Conservation (phyloP, 2,888 invertebrate species). For the Drepana falcataria region DNA sequence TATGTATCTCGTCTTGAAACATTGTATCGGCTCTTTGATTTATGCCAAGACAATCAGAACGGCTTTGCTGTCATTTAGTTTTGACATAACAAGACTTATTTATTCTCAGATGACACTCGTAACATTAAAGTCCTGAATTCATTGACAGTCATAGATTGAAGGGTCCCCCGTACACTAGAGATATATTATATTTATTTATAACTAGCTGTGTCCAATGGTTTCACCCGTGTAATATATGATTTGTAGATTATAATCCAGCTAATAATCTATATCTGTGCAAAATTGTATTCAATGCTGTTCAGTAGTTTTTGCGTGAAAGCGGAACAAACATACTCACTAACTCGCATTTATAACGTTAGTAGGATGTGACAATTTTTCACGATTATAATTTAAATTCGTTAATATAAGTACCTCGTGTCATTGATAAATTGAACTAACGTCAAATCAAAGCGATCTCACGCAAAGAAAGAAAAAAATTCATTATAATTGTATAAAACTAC, state of each 20-base stretch:
- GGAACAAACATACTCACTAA: slow-evolving; percentile 12
- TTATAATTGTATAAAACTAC: background rate
- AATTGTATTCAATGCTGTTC: no score
- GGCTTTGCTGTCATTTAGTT: slow-evolving; percentile 9
- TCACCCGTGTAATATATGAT: no score
- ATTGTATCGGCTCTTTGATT: slow-evolving; percentile 46
- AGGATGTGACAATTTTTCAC: background rate
- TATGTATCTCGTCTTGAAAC: slow-evolving; percentile 18
- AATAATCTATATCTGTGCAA: no score
- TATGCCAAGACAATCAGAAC: slow-evolving; percentile 38
- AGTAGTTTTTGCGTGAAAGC: no score
- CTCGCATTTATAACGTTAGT: slow-evolving; percentile 4
- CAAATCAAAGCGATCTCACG: slow-evolving; percentile 1
- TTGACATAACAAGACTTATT: slow-evolving; percentile 33
- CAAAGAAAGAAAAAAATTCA: no score
- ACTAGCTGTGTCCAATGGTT: no score
- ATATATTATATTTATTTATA: no score
- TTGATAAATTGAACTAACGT: background rate
- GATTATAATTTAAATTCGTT: background rate
- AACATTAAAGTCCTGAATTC: no score
- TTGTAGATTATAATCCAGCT: slow-evolving; percentile 8
- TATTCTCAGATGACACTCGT: slow-evolving; percentile 18
- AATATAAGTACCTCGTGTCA: background rate
- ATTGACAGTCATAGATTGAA: no score
- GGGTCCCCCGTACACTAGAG: no score